A percentile compares a stretch with the other conserved stretches of the same genome.
Evolutionary conservation across 2,888 invertebrate genomes (phyloP).

Genomic region (Heliconius charithonia): DNA sequence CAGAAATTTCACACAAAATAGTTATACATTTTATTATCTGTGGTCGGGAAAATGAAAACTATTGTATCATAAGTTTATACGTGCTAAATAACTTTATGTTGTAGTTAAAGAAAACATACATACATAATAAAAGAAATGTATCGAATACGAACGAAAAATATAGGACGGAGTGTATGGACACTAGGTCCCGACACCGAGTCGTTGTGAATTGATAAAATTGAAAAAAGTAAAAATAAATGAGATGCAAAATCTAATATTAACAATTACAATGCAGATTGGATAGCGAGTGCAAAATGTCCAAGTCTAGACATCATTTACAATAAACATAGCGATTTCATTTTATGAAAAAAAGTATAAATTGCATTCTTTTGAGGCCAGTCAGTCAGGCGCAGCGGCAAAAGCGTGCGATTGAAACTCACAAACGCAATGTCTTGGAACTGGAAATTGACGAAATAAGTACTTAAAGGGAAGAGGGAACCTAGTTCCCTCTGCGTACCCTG

Average conservation of each 20-base stretch:
- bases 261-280: slow-evolving; percentile 6
- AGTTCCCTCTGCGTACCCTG: background rate
- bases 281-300: background rate
- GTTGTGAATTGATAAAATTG: too few species aligned
- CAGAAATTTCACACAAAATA: too few species aligned
- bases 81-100: too few species aligned
- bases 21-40: too few species aligned
- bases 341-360: background rate
- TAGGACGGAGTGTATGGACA: background rate
- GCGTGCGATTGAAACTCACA: background rate
- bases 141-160: background rate
- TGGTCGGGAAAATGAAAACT: too few species aligned
- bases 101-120: too few species aligned
- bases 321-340: background rate
- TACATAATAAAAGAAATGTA: background rate
- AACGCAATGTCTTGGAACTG: background rate
- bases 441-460: background rate
- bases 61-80: too few species aligned
- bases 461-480: background rate
- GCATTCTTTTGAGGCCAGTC: background rate
- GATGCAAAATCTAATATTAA: background rate
- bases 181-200: background rate
- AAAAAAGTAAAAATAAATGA: background rate
- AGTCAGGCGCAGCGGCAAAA: background rate
- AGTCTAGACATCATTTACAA: slow-evolving; percentile 19